Base-by-base conservation (phyloP, 2,797 vertebrate species). In the Spea hammondii region DNA sequence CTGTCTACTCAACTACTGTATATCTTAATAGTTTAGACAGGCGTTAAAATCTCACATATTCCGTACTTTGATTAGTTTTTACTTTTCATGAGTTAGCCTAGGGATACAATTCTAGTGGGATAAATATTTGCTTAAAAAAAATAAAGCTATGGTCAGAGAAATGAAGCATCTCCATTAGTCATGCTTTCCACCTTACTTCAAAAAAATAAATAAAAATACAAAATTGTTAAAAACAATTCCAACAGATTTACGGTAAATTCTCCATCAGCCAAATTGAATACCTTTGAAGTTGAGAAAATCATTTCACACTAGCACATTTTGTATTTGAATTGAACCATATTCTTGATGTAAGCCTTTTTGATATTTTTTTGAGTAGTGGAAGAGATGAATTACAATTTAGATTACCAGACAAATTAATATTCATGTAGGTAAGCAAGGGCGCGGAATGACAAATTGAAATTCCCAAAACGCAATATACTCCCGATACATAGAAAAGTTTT, bases 341-440 rank as follows among this genome's bases (percentile, higher is more conserved):
- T 80, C 59, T 57, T 64, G 48, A 65, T 75, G 72, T 80, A 12
- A 65, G 50, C 45, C 54, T 69, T 64, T 79, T 79, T 80, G 72
- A 70, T 80, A 68, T 65, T 66, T 47, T 32, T 32, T 59, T 62
- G 57, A 79, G 72, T 8, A 51, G 53, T 51, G 67, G 69, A 74
- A 14, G 51, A 5, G 65, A 17, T 62, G 72, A 80, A 75, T 79
- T 70, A 75, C 49, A 70, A 74, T 80, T 80, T 75, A 70, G 78
- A 80, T 79, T 79, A 74, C 69, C 68, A 70, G 54, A 68, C 51
- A 44, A 65, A 80, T 80, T 80, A 80, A 80, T 70, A 80, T 80
- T 80, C 78, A 75, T 75, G 59, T 55, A 55, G 50, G 78, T 54
- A 74, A 75, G 78, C 66, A 74, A 80, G 65, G 66, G 70, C 66